Evolutionary conservation across 2,113 vertebrate species (phyloP), one percentile per base, ranked within the genome.

Genomic region (Pithys albifrons): DNA sequence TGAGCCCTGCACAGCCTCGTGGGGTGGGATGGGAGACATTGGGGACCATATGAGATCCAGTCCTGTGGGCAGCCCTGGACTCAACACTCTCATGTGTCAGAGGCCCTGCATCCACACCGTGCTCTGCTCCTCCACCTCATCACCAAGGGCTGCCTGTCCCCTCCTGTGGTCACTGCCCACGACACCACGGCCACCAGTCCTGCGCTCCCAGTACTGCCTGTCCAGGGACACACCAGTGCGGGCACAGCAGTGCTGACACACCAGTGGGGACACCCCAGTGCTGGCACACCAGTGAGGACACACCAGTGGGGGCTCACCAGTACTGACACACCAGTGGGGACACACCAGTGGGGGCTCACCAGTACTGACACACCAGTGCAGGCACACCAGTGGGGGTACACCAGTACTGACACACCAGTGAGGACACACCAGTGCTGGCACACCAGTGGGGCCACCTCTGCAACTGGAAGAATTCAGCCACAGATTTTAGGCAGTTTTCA

Each of bases 151-250:
- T 66, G 49, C 46, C 1, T 0, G 1, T 5, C n/a, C 76, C 15
- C 66, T 1, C 1, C n/a, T 5, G 25, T 0, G 3, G 3, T 8
- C n/a, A 5, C 49, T 62, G 43, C 59, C 81, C 58, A 31, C 10
- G 39, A 61, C 48, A 25, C 33, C 1, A 0, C 0, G 4, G 24
- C 3, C 1, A 1, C 29, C 0, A 5, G 12, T 10, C 22, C 64
- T 22, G 37, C 9, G 43, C 52, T 41, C 41, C 3, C 0, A 29
- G 62, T 16, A 43, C 49, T 51, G 24, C 45, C 7, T 3, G 28
- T 3, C 29, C 45, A 55, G 16, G 13, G 27, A 52, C 51, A 52
- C 27, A 15, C 51, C 54, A 55, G 17, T 31, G 54, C 17, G 61
- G 83, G 41, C 2, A 3, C 45, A 29, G 29, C 43, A 83, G 52